Conservation (phyloP, 2,797 vertebrate species). For the Tamandua tetradactyla region DNA sequence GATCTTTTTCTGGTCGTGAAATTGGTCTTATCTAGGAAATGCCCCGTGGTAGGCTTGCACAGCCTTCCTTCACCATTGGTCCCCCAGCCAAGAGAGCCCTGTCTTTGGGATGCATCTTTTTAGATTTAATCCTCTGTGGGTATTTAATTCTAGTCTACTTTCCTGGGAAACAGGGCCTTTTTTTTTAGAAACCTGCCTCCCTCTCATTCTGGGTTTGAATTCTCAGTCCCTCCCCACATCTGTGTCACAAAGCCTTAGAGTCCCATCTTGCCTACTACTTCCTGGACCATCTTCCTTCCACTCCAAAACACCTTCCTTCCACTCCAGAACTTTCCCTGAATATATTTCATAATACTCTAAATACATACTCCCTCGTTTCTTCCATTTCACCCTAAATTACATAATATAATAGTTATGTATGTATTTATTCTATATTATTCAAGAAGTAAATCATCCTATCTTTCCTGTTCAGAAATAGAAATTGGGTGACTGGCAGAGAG, state of each 20-base stretch:
- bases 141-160: neutral
- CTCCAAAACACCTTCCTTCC: neutral
- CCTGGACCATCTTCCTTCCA: neutral
- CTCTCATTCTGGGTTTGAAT: neutral
- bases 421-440: neutral
- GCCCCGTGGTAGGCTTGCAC: neutral
- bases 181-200: neutral
- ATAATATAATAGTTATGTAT: neutral
- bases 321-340: neutral
- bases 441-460: neutral
- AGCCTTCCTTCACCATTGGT: neutral
- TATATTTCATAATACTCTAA: neutral
- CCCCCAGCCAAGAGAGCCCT: neutral
- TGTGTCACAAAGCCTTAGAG: neutral
- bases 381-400: neutral
- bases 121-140: neutral
- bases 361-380: conserved; percentile 14
- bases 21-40: neutral
- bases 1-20: neutral
- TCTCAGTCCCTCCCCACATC: neutral
- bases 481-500: neutral
- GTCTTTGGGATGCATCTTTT: neutral
- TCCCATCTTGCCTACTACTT: neutral
- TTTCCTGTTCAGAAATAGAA: neutral
- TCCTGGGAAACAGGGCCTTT: neutral